phyloP scores from a whole-genome alignment of 2,797 vertebrate genomes.

The Lophotriccus pileatus region DNA sequence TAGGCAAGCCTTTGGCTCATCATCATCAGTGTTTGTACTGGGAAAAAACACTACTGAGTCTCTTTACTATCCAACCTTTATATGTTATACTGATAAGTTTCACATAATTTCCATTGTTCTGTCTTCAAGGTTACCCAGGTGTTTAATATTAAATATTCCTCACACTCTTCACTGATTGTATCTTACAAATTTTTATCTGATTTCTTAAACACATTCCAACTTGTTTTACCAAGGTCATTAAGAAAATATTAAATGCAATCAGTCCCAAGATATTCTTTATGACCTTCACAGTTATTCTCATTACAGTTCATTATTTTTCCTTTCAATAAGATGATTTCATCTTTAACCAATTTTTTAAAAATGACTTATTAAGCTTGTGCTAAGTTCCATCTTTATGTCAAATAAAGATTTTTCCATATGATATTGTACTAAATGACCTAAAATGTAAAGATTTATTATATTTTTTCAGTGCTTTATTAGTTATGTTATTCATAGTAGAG shows the following conservation, averaged over 20 bases:
- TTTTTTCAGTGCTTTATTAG: not conserved
- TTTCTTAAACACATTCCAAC: not conserved
- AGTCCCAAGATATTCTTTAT: not conserved
- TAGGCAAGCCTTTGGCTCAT: not conserved
- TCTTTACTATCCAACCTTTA: not conserved
- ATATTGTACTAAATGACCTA: not conserved
- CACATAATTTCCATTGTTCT: not conserved
- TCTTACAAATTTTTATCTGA: not conserved
- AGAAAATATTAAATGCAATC: not conserved
- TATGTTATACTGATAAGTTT: not conserved
- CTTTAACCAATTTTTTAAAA: accelerated
- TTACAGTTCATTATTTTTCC: not conserved
- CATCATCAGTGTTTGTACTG: not conserved
- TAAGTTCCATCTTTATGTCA: not conserved
- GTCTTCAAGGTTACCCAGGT: not conserved
- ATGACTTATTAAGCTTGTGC: not conserved
- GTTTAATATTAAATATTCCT: not conserved
- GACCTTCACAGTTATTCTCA: not conserved
- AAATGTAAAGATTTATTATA: not conserved
- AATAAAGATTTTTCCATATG: not conserved
- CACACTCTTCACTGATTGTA: not conserved
- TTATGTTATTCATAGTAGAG: not conserved
- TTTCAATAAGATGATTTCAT: not conserved
- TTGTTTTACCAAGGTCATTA: not conserved
- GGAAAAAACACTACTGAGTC: not conserved